These are phyloP conservation scores for Oncorhynchus tshawytscha DNA, from an alignment of 2,113 vertebrate genomes.

Conservation along the genomic window DNA sequence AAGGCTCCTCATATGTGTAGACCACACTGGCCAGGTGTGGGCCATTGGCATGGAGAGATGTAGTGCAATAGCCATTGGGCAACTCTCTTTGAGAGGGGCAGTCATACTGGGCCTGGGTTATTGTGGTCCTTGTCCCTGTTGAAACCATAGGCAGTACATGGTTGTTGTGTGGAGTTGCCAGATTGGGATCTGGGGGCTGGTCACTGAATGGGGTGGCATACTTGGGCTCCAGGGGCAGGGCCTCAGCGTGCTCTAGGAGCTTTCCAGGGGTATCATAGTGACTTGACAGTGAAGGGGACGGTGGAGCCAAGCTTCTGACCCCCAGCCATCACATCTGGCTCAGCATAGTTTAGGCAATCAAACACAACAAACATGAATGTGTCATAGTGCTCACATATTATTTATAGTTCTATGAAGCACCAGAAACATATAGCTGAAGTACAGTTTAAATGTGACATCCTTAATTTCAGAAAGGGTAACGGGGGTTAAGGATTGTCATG, in stretches of 20 bases:
- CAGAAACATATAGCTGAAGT: no score
- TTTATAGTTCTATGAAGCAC: no score
- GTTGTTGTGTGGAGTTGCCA: neutral
- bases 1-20: constrained; percentile 70
- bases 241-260: constrained; percentile 79
- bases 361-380: neutral
- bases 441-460: no score
- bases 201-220: constrained; percentile 83
- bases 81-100: constrained; percentile 65
- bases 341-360: constrained; percentile 75
- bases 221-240: constrained; percentile 78
- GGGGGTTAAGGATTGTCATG: no score
- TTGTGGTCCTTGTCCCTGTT: neutral
- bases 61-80: constrained; percentile 69
- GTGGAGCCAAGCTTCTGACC: constrained; percentile 74
- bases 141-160: neutral
- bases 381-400: neutral
- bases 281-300: constrained; percentile 70
- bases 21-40: constrained; percentile 29
- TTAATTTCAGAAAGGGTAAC: no score
- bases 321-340: constrained; percentile 67
- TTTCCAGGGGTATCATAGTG: constrained; percentile 78
- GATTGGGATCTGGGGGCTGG: constrained; percentile 42
- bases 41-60: constrained; percentile 21
- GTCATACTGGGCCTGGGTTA: constrained; percentile 63